Evolutionary conservation across 2,888 invertebrate genomes (phyloP), one percentile per base, ranked within the genome.

Genomic region (Perdita meconis): DNA sequence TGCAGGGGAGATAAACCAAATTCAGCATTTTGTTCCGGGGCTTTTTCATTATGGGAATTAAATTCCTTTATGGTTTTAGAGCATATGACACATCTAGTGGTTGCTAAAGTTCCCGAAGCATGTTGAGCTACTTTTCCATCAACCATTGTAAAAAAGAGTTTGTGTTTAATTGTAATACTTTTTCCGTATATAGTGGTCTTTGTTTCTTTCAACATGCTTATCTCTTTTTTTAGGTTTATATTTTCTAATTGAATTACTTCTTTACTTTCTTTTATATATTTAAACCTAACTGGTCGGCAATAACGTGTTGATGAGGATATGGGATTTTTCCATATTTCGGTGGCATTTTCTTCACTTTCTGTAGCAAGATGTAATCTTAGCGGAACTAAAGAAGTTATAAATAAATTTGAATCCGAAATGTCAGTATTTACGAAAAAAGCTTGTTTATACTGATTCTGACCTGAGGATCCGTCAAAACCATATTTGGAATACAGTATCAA

Each of bases 1-100:
- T 59, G 42, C 26, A 59, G 26, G 13, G 26, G n/a, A 40, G 26
- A 59, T 59, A 59, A 59, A n/a, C 59, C 59, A 59, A 59, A 42
- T 59, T 24, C 42, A 56, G 36, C 50, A 50, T 50, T 50, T 13
- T 50, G 50, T 50, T 50, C 13, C 50, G 26, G 26, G 12, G 22
- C 24, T 26, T 50, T 50, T 50, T 50, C 12, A 22, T 22, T 10
- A 24, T 12, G 13, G 3, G 50, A 50, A 42, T 42, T 42, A 3
- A 42, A 42, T 42, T 42, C n/a, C 16, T 42, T 42, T n/a, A 42
- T 42, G 1, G 26, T 51, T 51, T 51, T 30, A 51, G 51, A 30
- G 26, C 30, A 51, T 51, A 51, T 51, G 26, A 51, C 26, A 30
- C 30, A 30, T 51, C 51, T 51, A 51, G 50, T 51, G 51, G 51